Conservation (phyloP, 2,113 vertebrate species). For the Platichthys flesus region DNA sequence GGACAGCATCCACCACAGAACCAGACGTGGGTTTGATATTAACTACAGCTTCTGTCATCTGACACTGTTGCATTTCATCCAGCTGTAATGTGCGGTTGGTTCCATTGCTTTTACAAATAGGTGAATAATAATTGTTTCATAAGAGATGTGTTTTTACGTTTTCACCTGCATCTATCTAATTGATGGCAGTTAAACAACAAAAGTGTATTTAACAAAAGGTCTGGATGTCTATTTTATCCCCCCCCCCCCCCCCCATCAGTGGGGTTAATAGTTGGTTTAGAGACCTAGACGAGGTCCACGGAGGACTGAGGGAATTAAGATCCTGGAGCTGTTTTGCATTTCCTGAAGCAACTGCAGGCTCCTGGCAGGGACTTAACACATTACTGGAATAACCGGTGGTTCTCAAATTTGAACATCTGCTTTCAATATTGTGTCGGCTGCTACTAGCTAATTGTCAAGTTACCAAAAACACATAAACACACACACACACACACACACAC, state of each 20-base stretch:
- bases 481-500: conserved; percentile 5
- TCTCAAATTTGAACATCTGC: conserved; percentile 54
- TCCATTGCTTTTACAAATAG: no score
- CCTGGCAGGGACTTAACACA: conserved; percentile 21
- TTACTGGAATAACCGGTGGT: conserved; percentile 64
- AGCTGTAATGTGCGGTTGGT: no score
- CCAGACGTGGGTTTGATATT: neutral
- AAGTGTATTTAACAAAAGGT: no score
- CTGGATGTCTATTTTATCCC: no score
- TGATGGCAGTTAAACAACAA: no score
- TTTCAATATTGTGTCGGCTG: conserved; percentile 32
- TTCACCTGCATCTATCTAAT: no score
- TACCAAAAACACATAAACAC: conserved; percentile 9
- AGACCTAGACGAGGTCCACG: neutral
- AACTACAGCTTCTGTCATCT: no score
- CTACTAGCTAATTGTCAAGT: conserved; percentile 46
- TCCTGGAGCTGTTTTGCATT: conserved; percentile 22
- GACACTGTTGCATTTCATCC: neutral
- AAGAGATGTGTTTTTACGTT: no score
- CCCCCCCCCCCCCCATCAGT: neutral
- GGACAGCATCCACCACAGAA: neutral
- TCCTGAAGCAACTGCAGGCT: conserved; percentile 20
- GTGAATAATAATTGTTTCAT: no score
- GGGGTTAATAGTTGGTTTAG: neutral
- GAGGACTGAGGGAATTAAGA: neutral